Percentiles rank a stretch among this genome's conserved stretches.
phyloP scores from a whole-genome alignment of 2,888 invertebrate species.

The Thecophora atra region DNA sequence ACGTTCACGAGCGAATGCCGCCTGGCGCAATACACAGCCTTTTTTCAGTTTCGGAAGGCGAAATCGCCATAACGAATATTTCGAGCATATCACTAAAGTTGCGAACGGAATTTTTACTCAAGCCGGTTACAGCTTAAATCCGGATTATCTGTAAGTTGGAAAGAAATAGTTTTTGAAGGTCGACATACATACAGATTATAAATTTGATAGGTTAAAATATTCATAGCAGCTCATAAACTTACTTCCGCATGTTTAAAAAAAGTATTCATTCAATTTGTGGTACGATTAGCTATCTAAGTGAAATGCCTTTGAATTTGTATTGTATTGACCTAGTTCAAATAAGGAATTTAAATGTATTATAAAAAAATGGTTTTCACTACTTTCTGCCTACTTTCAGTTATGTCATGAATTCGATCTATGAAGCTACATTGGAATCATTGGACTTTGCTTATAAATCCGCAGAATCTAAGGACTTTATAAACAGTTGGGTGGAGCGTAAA shows the following conservation, averaged over 20 bases:
- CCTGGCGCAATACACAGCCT: conserved; percentile 52
- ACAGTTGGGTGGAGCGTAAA: conserved; percentile 70
- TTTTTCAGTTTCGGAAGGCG: conserved; percentile 34
- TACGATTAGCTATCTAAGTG: too few species aligned
- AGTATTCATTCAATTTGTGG: too few species aligned
- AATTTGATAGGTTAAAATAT: too few species aligned
- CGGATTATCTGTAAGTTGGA: conserved; percentile 66
- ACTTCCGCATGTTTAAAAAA: too few species aligned
- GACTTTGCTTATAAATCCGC: conserved; percentile 67
- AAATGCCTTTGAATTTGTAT: too few species aligned
- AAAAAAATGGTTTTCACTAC: too few species aligned
- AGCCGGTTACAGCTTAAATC: conserved; percentile 68
- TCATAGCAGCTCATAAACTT: too few species aligned
- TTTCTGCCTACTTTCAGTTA: conserved; percentile 46
- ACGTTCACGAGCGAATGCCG: conserved; percentile 45
- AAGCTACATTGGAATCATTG: conserved; percentile 68
- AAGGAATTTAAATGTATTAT: too few species aligned
- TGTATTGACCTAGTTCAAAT: too few species aligned
- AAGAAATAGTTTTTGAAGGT: too few species aligned
- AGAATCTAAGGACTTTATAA: conserved; percentile 67
- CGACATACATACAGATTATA: too few species aligned
- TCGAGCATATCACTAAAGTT: conserved; percentile 61
- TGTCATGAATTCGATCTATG: conserved; percentile 67
- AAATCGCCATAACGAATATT: conserved; percentile 34
- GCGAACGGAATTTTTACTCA: conserved; percentile 72